Percentiles rank a stretch among this genome's conserved stretches.
Evolutionary conservation across 2,888 invertebrate genomes (phyloP).

Genomic region (Drosophila meridionalis): DNA sequence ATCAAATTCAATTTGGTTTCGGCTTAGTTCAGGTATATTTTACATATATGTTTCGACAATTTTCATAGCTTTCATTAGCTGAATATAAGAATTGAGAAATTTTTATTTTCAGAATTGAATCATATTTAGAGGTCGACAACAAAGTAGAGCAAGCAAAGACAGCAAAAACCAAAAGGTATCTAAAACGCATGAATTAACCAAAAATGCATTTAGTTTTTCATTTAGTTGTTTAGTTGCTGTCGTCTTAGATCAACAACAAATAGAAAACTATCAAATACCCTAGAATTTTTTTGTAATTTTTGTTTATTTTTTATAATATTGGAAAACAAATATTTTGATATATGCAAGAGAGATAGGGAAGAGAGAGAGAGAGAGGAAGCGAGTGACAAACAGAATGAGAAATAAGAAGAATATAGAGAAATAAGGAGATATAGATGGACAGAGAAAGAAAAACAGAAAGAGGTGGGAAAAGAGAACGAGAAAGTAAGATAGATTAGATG

Average conservation of each 20-base stretch:
- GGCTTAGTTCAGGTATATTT: neutral
- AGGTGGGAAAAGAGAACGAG: neutral
- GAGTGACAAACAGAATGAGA: neutral
- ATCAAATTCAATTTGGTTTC: neutral
- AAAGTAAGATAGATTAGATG: neutral
- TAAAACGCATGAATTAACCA: conserved; percentile 8
- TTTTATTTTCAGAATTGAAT: conserved; percentile 38
- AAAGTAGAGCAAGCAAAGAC: conserved; percentile 24
- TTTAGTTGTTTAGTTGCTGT: conserved; percentile 5
- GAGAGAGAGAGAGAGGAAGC: neutral
- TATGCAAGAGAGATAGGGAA: neutral
- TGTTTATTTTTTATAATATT: neutral
- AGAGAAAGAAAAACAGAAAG: neutral
- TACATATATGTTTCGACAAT: conserved; percentile 1
- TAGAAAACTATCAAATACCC: neutral
- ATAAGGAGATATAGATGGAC: no score
- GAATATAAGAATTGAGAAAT: conserved; percentile 39
- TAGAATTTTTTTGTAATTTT: neutral
- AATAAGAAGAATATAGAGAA: neutral
- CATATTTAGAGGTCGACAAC: conserved; percentile 38
- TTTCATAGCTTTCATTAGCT: conserved; percentile 14
- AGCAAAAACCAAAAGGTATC: conserved; percentile 33
- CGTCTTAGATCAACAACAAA: neutral
- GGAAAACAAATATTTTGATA: neutral
- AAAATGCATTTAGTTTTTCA: conserved; percentile 9